A percentile compares a stretch with the other conserved stretches of the same genome.
phyloP scores from a whole-genome alignment of 2,113 vertebrate genomes.

The Rattus norvegicus region GRCr8 NC_086033.1:23102501-23103000 shows the following conservation, averaged over 20 bases:
- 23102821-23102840: background rate
- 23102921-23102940: constrained; percentile 13
- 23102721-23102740: background rate
- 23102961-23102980: background rate
- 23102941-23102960: background rate
- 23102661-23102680: constrained; percentile 7
- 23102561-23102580: constrained; percentile 31
- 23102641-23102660: constrained; percentile 52
- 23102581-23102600: constrained; percentile 37
- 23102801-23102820: background rate
- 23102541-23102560: background rate
- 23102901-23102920: constrained; percentile 4
- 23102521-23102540: constrained; percentile 35
- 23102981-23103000: background rate
- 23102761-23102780: background rate
- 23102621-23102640: constrained; percentile 41
- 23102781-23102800: background rate
- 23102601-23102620: constrained; percentile 54
- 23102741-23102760: background rate
- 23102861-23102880: background rate
- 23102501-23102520: constrained; percentile 67
- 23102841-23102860: background rate
- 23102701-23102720: constrained; percentile 14
- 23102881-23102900: background rate
- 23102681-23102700: background rate